phyloP scores from a whole-genome alignment of 2,888 invertebrate species.

The Lasius fuliginosus region DNA sequence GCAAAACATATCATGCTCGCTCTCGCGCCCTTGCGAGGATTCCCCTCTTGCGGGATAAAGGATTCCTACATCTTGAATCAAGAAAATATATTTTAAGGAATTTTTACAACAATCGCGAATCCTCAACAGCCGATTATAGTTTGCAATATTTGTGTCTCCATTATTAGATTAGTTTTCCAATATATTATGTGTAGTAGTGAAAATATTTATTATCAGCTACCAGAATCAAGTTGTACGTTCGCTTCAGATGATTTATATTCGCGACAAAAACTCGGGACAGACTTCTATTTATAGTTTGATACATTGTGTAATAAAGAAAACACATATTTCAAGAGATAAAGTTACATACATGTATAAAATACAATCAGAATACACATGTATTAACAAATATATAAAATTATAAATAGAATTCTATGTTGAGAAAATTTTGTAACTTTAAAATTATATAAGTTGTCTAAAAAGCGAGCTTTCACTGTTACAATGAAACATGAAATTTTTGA shows the following conservation, averaged over 20 bases:
- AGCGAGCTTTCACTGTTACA: neutral
- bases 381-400: neutral
- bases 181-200: neutral
- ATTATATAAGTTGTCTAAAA: neutral
- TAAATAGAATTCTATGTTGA: neutral
- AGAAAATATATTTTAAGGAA: neutral
- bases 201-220: neutral
- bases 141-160: neutral
- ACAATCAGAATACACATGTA: neutral
- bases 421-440: neutral
- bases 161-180: neutral
- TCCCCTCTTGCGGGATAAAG: neutral
- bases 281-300: neutral
- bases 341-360: neutral
- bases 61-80: neutral
- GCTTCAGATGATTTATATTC: neutral
- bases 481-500: neutral
- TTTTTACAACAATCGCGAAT: neutral
- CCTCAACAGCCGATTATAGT: neutral
- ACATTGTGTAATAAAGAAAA: neutral
- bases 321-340: neutral
- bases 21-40: constrained; percentile 34
- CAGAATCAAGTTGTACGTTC: neutral
- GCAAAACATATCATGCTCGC: constrained; percentile 47
- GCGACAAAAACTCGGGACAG: neutral